Conservation (phyloP, 2,888 invertebrate species). For the Pimpla rufipes region DNA sequence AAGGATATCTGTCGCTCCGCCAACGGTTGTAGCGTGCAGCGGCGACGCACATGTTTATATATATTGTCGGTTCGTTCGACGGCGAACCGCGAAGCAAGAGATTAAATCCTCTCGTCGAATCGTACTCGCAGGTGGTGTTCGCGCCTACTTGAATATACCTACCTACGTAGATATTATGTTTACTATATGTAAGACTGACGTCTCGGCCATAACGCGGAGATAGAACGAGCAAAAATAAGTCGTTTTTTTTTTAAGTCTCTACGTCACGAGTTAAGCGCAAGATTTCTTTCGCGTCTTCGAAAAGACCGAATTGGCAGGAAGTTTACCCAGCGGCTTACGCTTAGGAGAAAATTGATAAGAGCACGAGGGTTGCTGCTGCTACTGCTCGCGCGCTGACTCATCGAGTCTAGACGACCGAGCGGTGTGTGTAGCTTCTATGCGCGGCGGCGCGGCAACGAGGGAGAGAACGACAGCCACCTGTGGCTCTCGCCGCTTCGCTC, state of each 20-base stretch:
- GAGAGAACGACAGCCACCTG: conserved; percentile 57
- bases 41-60: conserved; percentile 23
- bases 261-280: neutral
- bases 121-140: conserved; percentile 35
- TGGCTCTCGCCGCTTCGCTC: conserved; percentile 44
- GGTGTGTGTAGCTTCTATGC: neutral
- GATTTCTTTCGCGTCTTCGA: neutral
- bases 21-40: conserved; percentile 22
- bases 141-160: neutral
- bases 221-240: neutral
- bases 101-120: conserved; percentile 53
- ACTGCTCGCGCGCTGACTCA: neutral
- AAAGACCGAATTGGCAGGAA: neutral
- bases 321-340: neutral
- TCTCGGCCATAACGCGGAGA: neutral
- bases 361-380: conserved; percentile 5
- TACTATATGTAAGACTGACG: neutral
- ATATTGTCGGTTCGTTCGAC: conserved; percentile 57
- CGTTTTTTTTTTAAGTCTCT: neutral
- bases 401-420: neutral
- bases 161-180: neutral
- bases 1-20: conserved; percentile 61
- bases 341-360: neutral
- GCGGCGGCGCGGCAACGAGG: neutral
- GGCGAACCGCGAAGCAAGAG: conserved; percentile 65